A percentile compares a stretch with the other conserved stretches of the same genome.
Evolutionary conservation across 2,113 vertebrate species (phyloP).

Genomic region (Burhinus bistriatus): DNA sequence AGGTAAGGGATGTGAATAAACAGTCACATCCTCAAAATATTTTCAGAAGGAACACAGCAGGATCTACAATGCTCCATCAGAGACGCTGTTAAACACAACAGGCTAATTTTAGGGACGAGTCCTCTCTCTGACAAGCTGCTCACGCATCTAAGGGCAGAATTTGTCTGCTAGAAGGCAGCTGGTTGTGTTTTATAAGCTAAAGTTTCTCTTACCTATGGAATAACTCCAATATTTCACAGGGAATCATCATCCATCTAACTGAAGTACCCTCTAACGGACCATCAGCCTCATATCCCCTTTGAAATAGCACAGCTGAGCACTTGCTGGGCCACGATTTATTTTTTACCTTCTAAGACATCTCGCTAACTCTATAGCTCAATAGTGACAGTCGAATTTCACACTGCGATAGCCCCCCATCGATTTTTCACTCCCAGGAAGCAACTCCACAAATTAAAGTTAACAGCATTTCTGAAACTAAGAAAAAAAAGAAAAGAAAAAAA

Average conservation of each 20-base stretch:
- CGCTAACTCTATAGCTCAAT: conserved; percentile 73
- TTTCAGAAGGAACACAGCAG: conserved; percentile 5
- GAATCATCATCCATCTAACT: conserved; percentile 73
- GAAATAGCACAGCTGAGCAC: conserved; percentile 73
- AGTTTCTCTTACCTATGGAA: conserved; percentile 67
- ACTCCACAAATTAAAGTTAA: conserved; percentile 75
- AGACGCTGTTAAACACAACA: background rate
- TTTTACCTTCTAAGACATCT: conserved; percentile 71
- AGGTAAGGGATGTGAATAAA: conserved; percentile 24
- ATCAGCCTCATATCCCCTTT: conserved; percentile 71
- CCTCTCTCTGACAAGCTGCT: conserved; percentile 30
- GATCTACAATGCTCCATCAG: background rate
- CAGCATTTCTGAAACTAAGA: conserved; percentile 68
- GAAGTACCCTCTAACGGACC: conserved; percentile 71
- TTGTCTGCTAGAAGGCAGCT: background rate
- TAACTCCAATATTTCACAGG: conserved; percentile 65
- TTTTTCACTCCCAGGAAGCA: conserved; percentile 72
- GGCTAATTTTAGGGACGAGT: background rate
- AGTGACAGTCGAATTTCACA: conserved; percentile 74
- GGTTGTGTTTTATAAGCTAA: conserved; percentile 55
- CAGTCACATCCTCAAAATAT: conserved; percentile 1
- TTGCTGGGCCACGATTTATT: conserved; percentile 67
- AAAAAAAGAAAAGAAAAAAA: background rate
- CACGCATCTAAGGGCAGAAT: conserved; percentile 18
- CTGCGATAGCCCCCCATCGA: conserved; percentile 72